Percentiles rank a stretch among this genome's conserved stretches.
Conservation (phyloP, 2,797 vertebrate genomes). For the Vultur gryphus region DNA sequence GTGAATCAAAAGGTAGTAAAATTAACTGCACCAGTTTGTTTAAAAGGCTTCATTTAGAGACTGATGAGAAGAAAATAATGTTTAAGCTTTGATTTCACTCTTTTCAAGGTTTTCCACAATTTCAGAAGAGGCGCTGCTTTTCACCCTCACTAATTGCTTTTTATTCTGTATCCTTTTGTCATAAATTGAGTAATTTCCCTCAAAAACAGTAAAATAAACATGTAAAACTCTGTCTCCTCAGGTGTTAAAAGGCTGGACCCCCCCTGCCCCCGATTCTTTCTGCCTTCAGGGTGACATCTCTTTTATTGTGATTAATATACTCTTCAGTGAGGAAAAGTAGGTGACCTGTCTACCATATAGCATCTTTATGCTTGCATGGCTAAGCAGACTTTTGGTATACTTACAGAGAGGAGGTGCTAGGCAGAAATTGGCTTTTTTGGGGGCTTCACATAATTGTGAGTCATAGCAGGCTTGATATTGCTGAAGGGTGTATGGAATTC, state of each 20-base stretch:
- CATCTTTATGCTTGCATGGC: neutral
- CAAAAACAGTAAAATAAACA: neutral
- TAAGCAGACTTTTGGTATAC: neutral
- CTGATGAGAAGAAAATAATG: neutral
- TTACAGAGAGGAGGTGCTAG: neutral
- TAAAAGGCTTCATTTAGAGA: neutral
- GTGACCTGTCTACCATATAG: neutral
- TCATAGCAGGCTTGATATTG: neutral
- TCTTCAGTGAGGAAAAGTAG: neutral
- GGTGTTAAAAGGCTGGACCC: neutral
- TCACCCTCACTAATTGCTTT: neutral
- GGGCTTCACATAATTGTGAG: neutral
- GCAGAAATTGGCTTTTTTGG: neutral
- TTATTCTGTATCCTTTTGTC: slow-evolving; percentile 1
- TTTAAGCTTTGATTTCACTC: slow-evolving; percentile 11
- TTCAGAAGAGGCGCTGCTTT: slow-evolving; percentile 15
- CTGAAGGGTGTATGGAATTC: neutral
- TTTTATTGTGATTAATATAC: neutral
- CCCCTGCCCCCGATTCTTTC: neutral
- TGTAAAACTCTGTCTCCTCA: neutral
- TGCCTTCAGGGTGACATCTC: neutral
- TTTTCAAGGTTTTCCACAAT: neutral
- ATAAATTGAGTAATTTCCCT: neutral
- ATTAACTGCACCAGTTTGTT: neutral
- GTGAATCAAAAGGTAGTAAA: neutral